Evolutionary conservation across 2,113 vertebrate species (phyloP).

Genomic region (Naja naja): DNA sequence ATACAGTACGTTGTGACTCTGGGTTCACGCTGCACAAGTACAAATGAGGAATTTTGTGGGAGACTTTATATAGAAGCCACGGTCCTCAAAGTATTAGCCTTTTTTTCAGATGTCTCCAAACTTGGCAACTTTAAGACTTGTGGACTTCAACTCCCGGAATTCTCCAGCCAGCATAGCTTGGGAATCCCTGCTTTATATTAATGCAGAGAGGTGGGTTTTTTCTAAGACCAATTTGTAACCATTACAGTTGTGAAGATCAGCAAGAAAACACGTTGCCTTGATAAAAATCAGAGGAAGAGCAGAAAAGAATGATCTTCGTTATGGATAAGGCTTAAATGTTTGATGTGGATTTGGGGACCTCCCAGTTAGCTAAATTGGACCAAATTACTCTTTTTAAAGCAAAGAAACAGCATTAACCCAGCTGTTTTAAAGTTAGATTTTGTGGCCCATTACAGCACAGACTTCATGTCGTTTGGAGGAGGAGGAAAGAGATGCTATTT

Average conservation of each 20-base stretch:
- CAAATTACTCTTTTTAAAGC: background rate
- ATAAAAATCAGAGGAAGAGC: background rate
- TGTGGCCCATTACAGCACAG: too few species aligned
- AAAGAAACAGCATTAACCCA: background rate
- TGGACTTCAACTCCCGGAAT: too few species aligned
- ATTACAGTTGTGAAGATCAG: background rate
- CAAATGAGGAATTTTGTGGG: background rate
- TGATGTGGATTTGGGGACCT: background rate
- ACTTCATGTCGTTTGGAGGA: background rate
- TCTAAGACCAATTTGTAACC: background rate
- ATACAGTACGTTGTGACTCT: background rate
- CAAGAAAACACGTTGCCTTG: background rate
- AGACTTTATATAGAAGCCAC: background rate
- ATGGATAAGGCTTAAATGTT: background rate
- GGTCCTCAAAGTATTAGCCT: background rate
- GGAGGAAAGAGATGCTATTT: background rate
- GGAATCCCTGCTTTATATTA: background rate
- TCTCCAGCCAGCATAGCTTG: too few species aligned
- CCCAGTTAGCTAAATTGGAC: background rate
- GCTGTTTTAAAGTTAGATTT: background rate
- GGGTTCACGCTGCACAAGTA: too few species aligned
- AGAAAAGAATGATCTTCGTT: too few species aligned
- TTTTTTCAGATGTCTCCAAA: too few species aligned
- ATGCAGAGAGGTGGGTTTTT: background rate
- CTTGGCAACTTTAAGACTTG: too few species aligned